A percentile compares a stretch with the other conserved stretches of the same genome.
phyloP scores from a whole-genome alignment of 2,113 vertebrate genomes.

The Antidorcas marsupialis region DNA sequence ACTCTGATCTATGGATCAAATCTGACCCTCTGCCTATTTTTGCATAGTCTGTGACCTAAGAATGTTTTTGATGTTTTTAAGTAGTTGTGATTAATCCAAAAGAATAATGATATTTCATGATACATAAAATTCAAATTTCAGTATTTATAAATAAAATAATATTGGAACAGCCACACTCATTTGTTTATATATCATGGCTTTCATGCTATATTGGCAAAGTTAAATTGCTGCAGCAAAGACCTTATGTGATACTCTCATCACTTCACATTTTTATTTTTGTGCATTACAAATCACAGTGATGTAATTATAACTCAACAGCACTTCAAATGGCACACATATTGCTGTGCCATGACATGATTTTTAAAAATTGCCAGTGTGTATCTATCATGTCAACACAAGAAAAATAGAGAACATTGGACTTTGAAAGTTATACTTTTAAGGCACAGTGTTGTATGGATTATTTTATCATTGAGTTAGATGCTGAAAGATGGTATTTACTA shows the following conservation, averaged over 20 bases:
- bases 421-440: not conserved
- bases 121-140: not conserved
- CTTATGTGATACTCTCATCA: not conserved
- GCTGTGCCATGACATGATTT: not conserved
- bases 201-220: not conserved
- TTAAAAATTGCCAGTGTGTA: not conserved
- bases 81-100: not conserved
- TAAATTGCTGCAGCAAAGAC: not conserved
- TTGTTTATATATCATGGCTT: not conserved
- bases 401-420: not conserved
- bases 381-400: not conserved
- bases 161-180: not conserved
- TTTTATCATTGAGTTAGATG: not conserved
- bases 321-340: not conserved
- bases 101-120: not conserved
- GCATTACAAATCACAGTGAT: not conserved
- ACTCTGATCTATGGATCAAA: not conserved
- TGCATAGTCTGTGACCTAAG: not conserved
- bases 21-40: not conserved
- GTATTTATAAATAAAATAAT: not conserved
- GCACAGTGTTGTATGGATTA: not conserved
- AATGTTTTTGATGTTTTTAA: not conserved
- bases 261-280: not conserved
- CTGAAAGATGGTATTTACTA: not conserved
- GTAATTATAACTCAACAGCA: not conserved